A percentile compares a stretch with the other conserved stretches of the same genome.
Conservation (phyloP, 2,113 vertebrate genomes). For the Catharus fuscescens region DNA sequence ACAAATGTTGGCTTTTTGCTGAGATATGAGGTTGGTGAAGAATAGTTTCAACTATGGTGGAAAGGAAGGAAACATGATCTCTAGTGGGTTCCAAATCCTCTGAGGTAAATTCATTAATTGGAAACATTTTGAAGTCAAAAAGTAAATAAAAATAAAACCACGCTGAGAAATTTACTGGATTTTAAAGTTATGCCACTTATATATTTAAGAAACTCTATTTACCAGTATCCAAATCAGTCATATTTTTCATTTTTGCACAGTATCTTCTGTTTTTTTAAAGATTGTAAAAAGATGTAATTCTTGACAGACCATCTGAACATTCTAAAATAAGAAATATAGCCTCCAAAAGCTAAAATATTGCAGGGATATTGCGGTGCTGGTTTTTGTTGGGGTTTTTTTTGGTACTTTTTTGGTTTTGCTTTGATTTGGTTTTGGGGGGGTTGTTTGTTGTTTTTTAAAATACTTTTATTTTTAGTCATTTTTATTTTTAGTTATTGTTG, state of each 20-base stretch:
- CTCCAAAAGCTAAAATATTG: not conserved
- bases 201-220: not conserved
- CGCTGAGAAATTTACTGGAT: not conserved
- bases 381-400: not conserved
- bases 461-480: not conserved
- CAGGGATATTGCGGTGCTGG: accelerated
- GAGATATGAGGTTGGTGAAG: not conserved
- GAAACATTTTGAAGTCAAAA: not conserved
- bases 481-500: not conserved
- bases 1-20: not conserved
- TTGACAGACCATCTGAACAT: not conserved
- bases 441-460: not conserved
- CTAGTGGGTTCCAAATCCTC: not conserved
- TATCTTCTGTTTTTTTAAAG: not conserved
- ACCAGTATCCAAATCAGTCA: not conserved
- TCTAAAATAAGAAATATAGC: not conserved
- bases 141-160: not conserved
- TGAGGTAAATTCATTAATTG: not conserved
- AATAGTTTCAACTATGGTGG: not conserved
- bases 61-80: not conserved
- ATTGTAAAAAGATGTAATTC: not conserved
- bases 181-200: not conserved
- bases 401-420: not conserved
- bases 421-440: not conserved
- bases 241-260: not conserved